Evolutionary conservation across 1,140 invertebrate genomes (phyloP).

Genomic region (Drosophila tropicalis): DNA sequence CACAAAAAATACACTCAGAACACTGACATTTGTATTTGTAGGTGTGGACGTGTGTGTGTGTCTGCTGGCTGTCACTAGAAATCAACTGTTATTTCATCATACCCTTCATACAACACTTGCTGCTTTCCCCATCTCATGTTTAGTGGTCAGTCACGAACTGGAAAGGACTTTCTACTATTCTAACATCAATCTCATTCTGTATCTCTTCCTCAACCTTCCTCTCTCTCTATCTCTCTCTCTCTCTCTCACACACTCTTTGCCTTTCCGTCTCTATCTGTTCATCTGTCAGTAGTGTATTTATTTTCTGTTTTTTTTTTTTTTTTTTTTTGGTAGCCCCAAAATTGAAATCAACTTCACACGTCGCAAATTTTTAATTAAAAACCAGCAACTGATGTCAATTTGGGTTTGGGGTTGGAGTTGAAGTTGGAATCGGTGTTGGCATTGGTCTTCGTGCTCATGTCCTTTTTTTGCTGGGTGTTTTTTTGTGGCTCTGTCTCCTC

Average conservation of each 20-base stretch:
- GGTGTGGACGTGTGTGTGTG: slow-evolving; percentile 31
- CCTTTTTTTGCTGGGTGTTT: background rate
- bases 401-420: slow-evolving; percentile 27
- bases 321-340: slow-evolving; percentile 44
- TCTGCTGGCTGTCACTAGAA: slow-evolving; percentile 49
- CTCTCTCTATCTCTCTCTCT: slow-evolving; percentile 14
- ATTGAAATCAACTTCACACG: slow-evolving; percentile 81
- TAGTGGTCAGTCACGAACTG: slow-evolving; percentile 46
- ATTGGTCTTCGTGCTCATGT: background rate
- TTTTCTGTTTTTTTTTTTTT: slow-evolving; percentile 35
- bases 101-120: background rate
- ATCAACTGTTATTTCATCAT: slow-evolving; percentile 63
- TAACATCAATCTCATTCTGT: slow-evolving; percentile 16
- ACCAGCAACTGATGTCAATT: slow-evolving; percentile 80
- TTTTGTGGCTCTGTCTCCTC: slow-evolving; percentile 32
- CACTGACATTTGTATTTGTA: slow-evolving; percentile 32
- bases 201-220: slow-evolving; percentile 8
- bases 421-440: background rate
- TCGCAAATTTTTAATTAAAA: slow-evolving; percentile 82
- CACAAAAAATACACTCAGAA: background rate
- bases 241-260: slow-evolving; percentile 32
- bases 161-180: slow-evolving; percentile 14
- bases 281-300: slow-evolving; percentile 37
- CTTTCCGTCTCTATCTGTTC: slow-evolving; percentile 36
- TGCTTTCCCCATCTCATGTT: background rate